Evolutionary conservation across 2,113 vertebrate species (phyloP).

Genomic region (Amblyopsis rosae): DNA sequence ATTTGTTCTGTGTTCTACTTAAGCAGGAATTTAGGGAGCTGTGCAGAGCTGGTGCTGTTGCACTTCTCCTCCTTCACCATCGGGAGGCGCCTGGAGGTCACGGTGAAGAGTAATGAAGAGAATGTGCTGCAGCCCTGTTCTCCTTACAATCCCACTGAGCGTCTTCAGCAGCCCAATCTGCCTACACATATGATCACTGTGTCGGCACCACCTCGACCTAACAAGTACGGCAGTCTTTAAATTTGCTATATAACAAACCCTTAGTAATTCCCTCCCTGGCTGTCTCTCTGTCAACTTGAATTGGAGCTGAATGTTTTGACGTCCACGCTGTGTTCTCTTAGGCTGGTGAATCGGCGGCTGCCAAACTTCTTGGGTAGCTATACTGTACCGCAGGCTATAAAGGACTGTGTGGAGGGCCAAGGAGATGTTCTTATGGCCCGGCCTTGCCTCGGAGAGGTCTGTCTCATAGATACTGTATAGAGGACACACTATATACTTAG

Average conservation of each 20-base stretch:
- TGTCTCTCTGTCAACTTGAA: not conserved
- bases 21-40: conserved; percentile 82
- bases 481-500: too few relatives aligned
- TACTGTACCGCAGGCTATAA: conserved; percentile 51
- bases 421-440: conserved; percentile 53
- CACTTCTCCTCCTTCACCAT: conserved; percentile 86
- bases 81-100: conserved; percentile 82
- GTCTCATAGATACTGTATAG: not conserved
- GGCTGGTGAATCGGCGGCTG: conserved; percentile 43
- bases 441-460: conserved; percentile 65
- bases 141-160: conserved; percentile 43
- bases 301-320: not conserved
- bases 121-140: conserved; percentile 69
- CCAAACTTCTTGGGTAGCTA: conserved; percentile 51
- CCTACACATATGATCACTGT: conserved; percentile 60
- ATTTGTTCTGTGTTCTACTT: not conserved
- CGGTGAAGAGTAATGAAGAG: conserved; percentile 78
- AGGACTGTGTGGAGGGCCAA: conserved; percentile 53
- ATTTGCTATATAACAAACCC: too few relatives aligned
- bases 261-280: not conserved
- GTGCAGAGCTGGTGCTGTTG: conserved; percentile 86
- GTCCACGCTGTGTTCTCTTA: conserved; percentile 11
- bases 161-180: not conserved
- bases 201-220: conserved; percentile 30
- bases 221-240: conserved; percentile 36